Base-by-base conservation (phyloP, 2,888 invertebrate species). In the Drosophila stalkeri region DNA sequence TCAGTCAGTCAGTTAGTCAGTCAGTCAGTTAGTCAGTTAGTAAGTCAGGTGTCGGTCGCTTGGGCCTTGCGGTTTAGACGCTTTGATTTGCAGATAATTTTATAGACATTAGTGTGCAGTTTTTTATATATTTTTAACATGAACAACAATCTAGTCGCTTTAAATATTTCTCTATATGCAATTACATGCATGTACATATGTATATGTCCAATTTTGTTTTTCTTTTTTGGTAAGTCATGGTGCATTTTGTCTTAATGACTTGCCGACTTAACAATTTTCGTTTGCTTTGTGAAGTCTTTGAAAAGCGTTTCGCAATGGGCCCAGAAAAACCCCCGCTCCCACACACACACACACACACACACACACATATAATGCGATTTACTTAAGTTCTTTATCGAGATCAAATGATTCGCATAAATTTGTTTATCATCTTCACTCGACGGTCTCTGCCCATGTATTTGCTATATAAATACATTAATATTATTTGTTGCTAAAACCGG, bases 41-140 rank as follows among this genome's bases (percentile, higher is more conserved):
- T 64, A 62, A 41, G 71, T 65, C 49, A 35, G 49, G 77, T 64
- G 60, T 56, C 47, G 20, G 64, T 64, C 37, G n/a, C 49, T 59
- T 56, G 43, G 49, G 70, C 49, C 46, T 67, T 72, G 77, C 18
- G 61, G 75, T 70, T 76, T 76, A 70, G 80, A 69, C 85, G 82
- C 75, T 89, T 90, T 82, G 88, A 87, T 86, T 90, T 86, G 82
- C 77, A 73, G 86, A 88, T 90, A 80, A 88, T 88, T 80, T 87
- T 82, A 77, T 82, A 83, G 67, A 75, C 86, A 90, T 90, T 86
- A 86, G 82, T 86, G 69, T 86, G 83, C 89, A 87, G 68, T 86
- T 86, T 86, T 88, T 73, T 33, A 6, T 44, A 23, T 64, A 20
- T 65, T 44, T 27, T 20, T 7, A 51, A 14, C 33, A 20, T 51